Base-by-base conservation (phyloP, 2,888 invertebrate species). In the Dicyrtomina minuta region DNA sequence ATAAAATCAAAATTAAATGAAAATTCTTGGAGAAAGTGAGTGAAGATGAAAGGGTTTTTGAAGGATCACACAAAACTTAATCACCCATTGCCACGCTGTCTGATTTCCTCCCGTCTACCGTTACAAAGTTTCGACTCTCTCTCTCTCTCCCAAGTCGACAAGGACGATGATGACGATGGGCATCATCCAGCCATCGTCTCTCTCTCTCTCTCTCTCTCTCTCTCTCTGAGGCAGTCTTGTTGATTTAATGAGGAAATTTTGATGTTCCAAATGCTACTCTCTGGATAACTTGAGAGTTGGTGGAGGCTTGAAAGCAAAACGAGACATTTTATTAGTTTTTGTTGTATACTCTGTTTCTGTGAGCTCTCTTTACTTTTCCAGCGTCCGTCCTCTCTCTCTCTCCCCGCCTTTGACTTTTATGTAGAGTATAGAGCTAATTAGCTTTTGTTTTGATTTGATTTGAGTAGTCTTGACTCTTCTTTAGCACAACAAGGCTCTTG, bases 1-100 rank as follows among this genome's bases (percentile, higher is more conserved):
- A 58, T 64, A 41, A 58, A 58, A 65, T 65, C 51, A 70, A 58
- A 65, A 62, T 68, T 56, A 62, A 55, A 65, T 60, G 65, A 70
- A 70, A 70, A 70, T 70, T 70, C 70, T 65, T 53, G 59, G 64
- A 69, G 59, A 59, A 65, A 70, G 70, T 59, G 51, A 51, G 60
- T 39, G 43, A 70, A 65, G 65, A 65, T 64, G 51, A 64, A 64
- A 64, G 64, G 51, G 20, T 60, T 26, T 60, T 26, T 26, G 53
- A 22, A 53, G 13, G 3, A 2, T 22, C 58, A 41, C 58, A 58
- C 58, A 27, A 39, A 51, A 20, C 17, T 33, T 33, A 33, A 33
- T 33, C 33, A 33, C 33, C 33, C 33, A 33, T 33, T 33, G 33
- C 33, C 33, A 33, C 33, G 33, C 33, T 33, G 33, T 33, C 3